phyloP scores from a whole-genome alignment of 2,113 vertebrate species.

The pig (Sus scrofa) region DNA sequence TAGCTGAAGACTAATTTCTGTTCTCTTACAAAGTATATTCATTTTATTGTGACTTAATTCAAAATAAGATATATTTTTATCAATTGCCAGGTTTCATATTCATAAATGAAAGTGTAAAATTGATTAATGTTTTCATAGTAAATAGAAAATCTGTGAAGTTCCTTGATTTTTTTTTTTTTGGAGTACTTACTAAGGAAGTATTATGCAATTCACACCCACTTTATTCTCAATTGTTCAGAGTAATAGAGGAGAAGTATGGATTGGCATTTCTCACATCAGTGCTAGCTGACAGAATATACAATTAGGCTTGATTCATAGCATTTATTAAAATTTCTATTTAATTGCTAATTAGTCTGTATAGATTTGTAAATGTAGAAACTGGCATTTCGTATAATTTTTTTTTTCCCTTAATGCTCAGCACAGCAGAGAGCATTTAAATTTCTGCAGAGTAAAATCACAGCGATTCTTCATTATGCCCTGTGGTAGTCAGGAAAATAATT shows the following conservation, averaged over 20 bases:
- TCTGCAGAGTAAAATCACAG: slow-evolving; percentile 58
- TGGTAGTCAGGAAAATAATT: slow-evolving; percentile 68
- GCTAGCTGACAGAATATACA: slow-evolving; percentile 78
- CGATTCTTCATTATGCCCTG: slow-evolving; percentile 68
- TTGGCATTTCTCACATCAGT: slow-evolving; percentile 71
- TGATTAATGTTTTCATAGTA: slow-evolving; percentile 63
- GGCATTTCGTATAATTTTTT: slow-evolving; percentile 63
- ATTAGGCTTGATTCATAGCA: slow-evolving; percentile 82
- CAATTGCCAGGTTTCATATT: slow-evolving; percentile 31
- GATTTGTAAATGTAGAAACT: slow-evolving; percentile 77
- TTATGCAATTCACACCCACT: slow-evolving; percentile 62
- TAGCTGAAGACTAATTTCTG: slow-evolving; percentile 11
- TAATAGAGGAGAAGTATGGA: slow-evolving; percentile 59
- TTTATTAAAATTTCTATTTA: slow-evolving; percentile 83
- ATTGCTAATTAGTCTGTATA: slow-evolving; percentile 83
- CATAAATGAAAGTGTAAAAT: slow-evolving; percentile 48
- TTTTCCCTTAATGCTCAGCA: slow-evolving; percentile 8
- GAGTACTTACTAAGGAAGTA: slow-evolving; percentile 35
- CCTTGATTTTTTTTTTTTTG: slow-evolving; percentile 59
- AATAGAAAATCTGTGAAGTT: slow-evolving; percentile 61
- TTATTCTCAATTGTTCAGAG: slow-evolving; percentile 73
- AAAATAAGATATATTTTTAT: slow-evolving; percentile 29
- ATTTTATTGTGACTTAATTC: slow-evolving; percentile 32
- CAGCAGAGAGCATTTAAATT: slow-evolving; percentile 59
- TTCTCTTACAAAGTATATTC: neutral